Evolutionary conservation across 2,888 invertebrate species (phyloP).

Genomic region (Laspeyria flexula): DNA sequence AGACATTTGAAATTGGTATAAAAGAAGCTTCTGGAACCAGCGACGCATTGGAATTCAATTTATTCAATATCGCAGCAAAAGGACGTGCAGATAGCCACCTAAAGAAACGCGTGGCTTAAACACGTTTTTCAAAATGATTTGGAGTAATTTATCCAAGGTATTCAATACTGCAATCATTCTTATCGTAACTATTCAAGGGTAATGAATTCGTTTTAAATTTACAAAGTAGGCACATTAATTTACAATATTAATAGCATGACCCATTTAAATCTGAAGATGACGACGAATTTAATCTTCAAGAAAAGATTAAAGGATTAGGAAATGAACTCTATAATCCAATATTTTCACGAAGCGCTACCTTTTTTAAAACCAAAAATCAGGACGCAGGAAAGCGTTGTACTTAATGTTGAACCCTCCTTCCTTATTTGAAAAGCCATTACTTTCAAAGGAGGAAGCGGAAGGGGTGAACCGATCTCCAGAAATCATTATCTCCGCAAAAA

Average conservation of each 20-base stretch:
- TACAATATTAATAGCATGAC: too few relatives aligned
- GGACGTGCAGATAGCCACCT: constrained; percentile 42
- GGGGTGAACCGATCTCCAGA: constrained; percentile 12
- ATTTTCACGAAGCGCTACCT: neutral
- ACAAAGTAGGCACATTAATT: too few relatives aligned
- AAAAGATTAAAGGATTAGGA: neutral
- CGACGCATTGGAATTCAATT: constrained; percentile 65
- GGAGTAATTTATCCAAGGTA: neutral
- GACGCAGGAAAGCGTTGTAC: constrained; percentile 2
- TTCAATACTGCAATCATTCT: too few relatives aligned
- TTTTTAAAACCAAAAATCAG: constrained; percentile 4
- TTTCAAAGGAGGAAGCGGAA: constrained; percentile 9
- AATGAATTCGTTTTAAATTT: too few relatives aligned
- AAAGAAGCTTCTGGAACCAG: constrained; percentile 47
- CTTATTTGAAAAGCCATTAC: constrained; percentile 19
- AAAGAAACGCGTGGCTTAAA: constrained; percentile 22
- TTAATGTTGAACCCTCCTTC: constrained; percentile 10
- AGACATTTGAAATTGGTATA: constrained; percentile 51
- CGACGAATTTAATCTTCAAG: neutral
- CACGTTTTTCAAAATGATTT: constrained; percentile 23
- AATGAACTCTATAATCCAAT: constrained; percentile 1
- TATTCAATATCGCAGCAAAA: constrained; percentile 56
- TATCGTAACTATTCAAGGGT: too few relatives aligned
- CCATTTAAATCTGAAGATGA: neutral
- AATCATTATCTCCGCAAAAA: constrained; percentile 11